Evolutionary conservation across 1,140 invertebrate species (phyloP), one percentile per base, ranked within the genome.

Genomic region (Aleiodes sp.): DNA sequence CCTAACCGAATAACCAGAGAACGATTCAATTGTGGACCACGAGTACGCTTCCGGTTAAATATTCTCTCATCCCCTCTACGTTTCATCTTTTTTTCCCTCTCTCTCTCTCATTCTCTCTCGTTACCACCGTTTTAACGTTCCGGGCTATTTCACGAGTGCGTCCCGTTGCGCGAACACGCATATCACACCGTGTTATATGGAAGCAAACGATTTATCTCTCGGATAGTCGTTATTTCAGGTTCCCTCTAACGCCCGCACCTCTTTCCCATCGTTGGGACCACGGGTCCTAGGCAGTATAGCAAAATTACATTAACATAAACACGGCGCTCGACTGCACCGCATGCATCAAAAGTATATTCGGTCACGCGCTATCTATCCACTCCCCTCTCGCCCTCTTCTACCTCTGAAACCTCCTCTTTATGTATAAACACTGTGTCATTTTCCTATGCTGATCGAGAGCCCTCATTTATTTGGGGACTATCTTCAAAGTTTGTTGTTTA

Each of bases 231-330:
- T 82, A 82, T 82, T 82, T 80, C 77, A 79, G 76, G 56, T 70
- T 65, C 56, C 61, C 70, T n/a, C n/a, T n/a, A n/a, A n/a, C n/a
- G n/a, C 65, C 63, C 37, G 57, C 52, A 61, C 62, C 43, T 39
- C 65, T 16, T 41, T 29, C 70, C 68, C n/a, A n/a, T n/a, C n/a
- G 41, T n/a, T n/a, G 14, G 2, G 41, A 19, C n/a, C n/a, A 16
- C 2, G 19, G 0, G 2, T 16, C 10, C 0, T 26, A 28, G n/a
- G 2, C 26, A 28, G 10, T 31, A 29, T n/a, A 31, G 70, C 76
- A 76, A 82, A 82, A 82, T 82, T 82, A 78, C 80, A 82, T 82
- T 82, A 82, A 82, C 80, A 82, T 82, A 82, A 82, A 80, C 78
- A 78, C 75, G 71, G 64, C 39, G 70, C 41, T 66, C 61, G 72